Base-by-base conservation (phyloP, 2,113 vertebrate genomes). In the Oreochromis spilurus region DNA sequence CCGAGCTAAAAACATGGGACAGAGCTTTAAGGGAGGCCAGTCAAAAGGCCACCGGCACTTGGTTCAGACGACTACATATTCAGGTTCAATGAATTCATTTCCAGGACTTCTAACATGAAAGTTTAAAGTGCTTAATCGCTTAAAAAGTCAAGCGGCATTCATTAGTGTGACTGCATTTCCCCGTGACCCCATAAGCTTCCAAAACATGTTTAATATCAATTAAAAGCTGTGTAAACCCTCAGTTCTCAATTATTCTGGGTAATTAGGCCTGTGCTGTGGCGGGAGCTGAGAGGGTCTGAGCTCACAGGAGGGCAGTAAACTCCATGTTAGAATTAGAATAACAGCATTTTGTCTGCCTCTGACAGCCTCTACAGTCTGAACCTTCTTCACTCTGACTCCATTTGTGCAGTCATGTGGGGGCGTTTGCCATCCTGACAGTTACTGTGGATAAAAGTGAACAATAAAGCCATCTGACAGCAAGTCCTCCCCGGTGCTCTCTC, bases 31-130 rank as follows among this genome's bases (percentile, higher is more conserved):
- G 19, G 62, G 12, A 1, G n/a, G 1, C 11, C 7, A 6, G 65
- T n/a, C 13, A 24, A 14, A 14, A 1, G 38, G 13, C n/a, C 7
- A 21, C 65, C 26, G 65, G 21, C 13, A 72, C 21, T 26, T 3
- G 8, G 21, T 17, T 17, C 67, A 72, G 38, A 45, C 5, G 2
- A 6, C 38, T 10, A 26, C 3, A 26, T 7, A 17, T 26, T 45
- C 21, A 72, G 8, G 8, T 0, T 26, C 40, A 45, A 0, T 0
- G 21, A 45, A 70, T 70, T 45, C 43, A 14, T 45, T 2, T 17
- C 21, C 8, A 72, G 38, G 8, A 75, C 70, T 29, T 75, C 24
- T 26, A 75, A 48, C 0, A 0, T 9, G 70, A 5, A 75, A 19
- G 24, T 75, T 29, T 75, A 50, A 48, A 75, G 10, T 8, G 24